Conservation (phyloP, 2,888 invertebrate species). For the Leptopilina syphax region DNA sequence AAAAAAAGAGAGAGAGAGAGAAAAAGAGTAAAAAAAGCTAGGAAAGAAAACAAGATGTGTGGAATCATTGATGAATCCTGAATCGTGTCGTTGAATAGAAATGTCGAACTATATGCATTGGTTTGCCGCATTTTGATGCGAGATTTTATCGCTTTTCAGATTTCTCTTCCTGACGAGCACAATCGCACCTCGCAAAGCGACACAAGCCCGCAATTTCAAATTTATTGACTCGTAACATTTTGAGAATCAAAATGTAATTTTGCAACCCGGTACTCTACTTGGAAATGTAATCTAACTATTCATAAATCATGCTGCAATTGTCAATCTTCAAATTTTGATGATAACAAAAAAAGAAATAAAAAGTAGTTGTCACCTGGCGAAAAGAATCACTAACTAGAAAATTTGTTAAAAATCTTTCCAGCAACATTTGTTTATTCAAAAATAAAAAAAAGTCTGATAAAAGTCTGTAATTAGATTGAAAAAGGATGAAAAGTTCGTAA, state of each 20-base stretch:
- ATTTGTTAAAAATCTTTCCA: too few species aligned
- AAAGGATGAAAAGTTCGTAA: too few species aligned
- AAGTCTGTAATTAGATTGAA: too few species aligned
- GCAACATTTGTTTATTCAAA: too few species aligned
- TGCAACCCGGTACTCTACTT: background rate
- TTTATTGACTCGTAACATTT: slow-evolving; percentile 37
- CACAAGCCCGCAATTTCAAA: slow-evolving; percentile 33
- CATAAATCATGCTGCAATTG: slow-evolving; percentile 14
- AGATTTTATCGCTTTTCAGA: slow-evolving; percentile 40
- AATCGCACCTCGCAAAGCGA: slow-evolving; percentile 28
- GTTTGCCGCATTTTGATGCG: slow-evolving; percentile 31
- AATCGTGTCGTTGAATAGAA: slow-evolving; percentile 2
- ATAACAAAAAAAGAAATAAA: background rate
- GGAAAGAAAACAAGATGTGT: slow-evolving; percentile 4
- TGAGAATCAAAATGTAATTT: slow-evolving; percentile 31
- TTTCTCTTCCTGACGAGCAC: slow-evolving; percentile 22
- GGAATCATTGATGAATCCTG: slow-evolving; percentile 31
- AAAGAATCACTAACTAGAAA: too few species aligned
- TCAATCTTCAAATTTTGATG: background rate
- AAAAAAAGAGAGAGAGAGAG: background rate
- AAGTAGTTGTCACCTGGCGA: too few species aligned
- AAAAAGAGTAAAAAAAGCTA: background rate
- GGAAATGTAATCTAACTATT: slow-evolving; percentile 27
- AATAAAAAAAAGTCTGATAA: too few species aligned
- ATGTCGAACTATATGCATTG: slow-evolving; percentile 15